phyloP scores from a whole-genome alignment of 2,888 invertebrate species.

The Crematogaster levior region DNA sequence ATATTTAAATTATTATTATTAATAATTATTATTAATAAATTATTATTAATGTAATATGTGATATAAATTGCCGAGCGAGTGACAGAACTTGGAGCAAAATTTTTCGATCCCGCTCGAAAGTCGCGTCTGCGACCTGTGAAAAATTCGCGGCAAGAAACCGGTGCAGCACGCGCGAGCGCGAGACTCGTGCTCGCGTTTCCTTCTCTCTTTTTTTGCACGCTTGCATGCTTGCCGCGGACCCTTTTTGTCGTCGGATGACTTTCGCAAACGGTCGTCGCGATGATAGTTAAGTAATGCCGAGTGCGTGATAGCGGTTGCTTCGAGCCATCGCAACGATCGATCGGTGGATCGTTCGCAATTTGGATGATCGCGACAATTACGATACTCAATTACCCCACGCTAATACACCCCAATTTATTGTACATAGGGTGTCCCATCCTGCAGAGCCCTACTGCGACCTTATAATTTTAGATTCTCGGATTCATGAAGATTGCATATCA shows the following conservation, averaged over 20 bases:
- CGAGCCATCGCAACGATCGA: not conserved
- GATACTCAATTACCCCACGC: not conserved
- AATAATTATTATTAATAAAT: too few species aligned
- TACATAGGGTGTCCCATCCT: not conserved
- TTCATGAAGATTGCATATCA: not conserved
- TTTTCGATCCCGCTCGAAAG: not conserved
- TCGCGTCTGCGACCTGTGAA: conserved; percentile 5
- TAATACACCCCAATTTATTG: not conserved
- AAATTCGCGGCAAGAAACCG: conserved; percentile 19
- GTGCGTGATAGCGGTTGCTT: not conserved
- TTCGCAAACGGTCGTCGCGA: conserved; percentile 5
- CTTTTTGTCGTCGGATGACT: conserved; percentile 24
- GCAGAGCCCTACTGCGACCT: not conserved
- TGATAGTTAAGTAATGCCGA: not conserved
- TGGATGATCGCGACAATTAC: not conserved
- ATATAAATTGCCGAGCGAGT: not conserved
- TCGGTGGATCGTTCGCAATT: not conserved
- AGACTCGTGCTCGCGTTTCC: conserved; percentile 11
- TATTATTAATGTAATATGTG: too few species aligned
- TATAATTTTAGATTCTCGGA: conserved; percentile 1
- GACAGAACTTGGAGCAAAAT: not conserved
- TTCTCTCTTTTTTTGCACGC: not conserved
- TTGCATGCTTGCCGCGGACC: not conserved
- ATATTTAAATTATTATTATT: too few species aligned
- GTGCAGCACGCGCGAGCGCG: not conserved